Percentiles rank a stretch among this genome's conserved stretches.
phyloP scores from a whole-genome alignment of 2,113 vertebrate genomes.

The Dasypus novemcinctus region DNA sequence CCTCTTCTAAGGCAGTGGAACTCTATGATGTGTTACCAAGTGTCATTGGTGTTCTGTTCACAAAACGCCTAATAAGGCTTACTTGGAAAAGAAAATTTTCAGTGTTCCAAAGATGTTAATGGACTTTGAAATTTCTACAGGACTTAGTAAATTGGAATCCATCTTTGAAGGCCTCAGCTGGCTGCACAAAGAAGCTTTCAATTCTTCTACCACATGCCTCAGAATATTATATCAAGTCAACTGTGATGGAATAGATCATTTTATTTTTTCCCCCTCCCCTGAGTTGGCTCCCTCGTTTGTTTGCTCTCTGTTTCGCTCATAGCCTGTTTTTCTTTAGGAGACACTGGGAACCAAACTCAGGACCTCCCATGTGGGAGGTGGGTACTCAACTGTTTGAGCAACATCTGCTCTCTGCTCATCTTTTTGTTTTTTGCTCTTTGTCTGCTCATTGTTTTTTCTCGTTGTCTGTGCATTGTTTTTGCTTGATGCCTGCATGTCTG shows the following conservation, averaged over 20 bases:
- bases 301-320: no score
- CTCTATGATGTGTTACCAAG: not conserved
- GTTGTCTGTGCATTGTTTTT: no score
- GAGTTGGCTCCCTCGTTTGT: no score
- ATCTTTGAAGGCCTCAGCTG: not conserved
- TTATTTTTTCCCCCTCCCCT: not conserved
- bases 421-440: no score
- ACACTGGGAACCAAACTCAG: no score
- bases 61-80: not conserved
- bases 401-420: no score
- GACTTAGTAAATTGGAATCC: not conserved
- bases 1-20: not conserved
- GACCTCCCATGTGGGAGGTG: no score
- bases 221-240: slow-evolving; percentile 12
- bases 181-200: not conserved
- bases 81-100: not conserved
- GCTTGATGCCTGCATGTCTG: no score
- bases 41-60: not conserved
- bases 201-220: not conserved
- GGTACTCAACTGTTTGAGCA: no score
- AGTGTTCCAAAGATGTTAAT: slow-evolving; percentile 1
- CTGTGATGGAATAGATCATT: not conserved
- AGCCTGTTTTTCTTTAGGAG: no score
- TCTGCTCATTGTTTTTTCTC: no score
- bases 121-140: not conserved